A percentile compares a stretch with the other conserved stretches of the same genome.
Evolutionary conservation across 2,888 invertebrate genomes (phyloP).

Genomic region (Xestia xanthographa): DNA sequence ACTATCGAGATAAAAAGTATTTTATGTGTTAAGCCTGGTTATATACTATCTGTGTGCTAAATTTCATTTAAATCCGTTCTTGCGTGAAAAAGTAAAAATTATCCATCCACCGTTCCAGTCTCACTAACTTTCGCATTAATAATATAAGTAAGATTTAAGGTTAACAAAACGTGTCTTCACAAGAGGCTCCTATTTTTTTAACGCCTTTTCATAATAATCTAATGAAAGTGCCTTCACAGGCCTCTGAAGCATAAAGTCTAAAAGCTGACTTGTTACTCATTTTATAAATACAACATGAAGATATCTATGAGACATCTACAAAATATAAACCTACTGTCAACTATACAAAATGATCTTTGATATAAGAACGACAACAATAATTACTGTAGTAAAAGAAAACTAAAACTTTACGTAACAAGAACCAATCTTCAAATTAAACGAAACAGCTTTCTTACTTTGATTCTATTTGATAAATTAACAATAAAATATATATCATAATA

Average conservation of each 20-base stretch:
- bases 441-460: conserved; percentile 5
- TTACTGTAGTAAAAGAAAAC: not conserved
- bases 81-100: no score
- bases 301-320: not conserved
- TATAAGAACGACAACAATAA: not conserved
- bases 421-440: conserved; percentile 8
- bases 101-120: no score
- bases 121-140: no score
- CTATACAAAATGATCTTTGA: not conserved
- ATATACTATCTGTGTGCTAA: no score
- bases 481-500: conserved; percentile 53
- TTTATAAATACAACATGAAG: not conserved
- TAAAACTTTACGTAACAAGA: not conserved
- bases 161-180: not conserved
- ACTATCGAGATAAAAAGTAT: no score
- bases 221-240: not conserved
- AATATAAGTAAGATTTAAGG: not conserved
- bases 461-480: conserved; percentile 54
- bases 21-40: no score
- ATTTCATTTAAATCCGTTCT: no score
- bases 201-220: not conserved
- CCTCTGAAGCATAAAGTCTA: not conserved
- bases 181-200: not conserved
- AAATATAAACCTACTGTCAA: not conserved
- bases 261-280: not conserved